A percentile compares a stretch with the other conserved stretches of the same genome.
These are phyloP conservation scores for Ataeniobius toweri DNA, from an alignment of 2,797 vertebrate genomes.

Conservation along the genomic window DNA sequence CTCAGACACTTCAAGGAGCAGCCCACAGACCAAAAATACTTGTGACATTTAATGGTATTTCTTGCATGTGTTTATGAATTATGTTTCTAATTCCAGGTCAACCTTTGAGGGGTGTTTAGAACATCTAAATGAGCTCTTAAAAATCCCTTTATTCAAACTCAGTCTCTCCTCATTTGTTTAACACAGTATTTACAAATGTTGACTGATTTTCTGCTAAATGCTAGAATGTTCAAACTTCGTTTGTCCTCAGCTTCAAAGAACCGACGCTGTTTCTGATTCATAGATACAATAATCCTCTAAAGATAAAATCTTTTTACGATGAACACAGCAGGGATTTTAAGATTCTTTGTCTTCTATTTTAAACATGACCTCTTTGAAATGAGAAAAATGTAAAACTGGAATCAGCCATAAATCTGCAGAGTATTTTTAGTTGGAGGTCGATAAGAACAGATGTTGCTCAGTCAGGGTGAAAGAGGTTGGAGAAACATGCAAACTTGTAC, in stretches of 20 bases:
- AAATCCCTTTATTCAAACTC: not conserved
- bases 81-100: constrained; percentile 16
- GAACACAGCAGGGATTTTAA: not conserved
- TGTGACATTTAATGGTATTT: constrained; percentile 28
- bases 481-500: not conserved
- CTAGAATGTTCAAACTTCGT: not conserved
- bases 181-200: not conserved
- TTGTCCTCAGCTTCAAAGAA: not conserved
- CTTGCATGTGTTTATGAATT: constrained; percentile 2
- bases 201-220: not conserved
- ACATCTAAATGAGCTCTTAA: constrained; percentile 20
- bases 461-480: not conserved
- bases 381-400: not conserved
- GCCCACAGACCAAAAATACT: constrained; percentile 43
- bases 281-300: not conserved
- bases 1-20: not conserved
- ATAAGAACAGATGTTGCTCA: not conserved
- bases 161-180: not conserved
- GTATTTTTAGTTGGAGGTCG: not conserved
- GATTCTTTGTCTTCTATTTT: not conserved
- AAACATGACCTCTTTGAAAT: not conserved
- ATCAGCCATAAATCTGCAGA: not conserved
- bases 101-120: constrained; percentile 22
- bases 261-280: not conserved
- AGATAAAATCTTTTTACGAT: not conserved